Evolutionary conservation across 2,888 invertebrate genomes (phyloP).

Genomic region (Trilocha varians): DNA sequence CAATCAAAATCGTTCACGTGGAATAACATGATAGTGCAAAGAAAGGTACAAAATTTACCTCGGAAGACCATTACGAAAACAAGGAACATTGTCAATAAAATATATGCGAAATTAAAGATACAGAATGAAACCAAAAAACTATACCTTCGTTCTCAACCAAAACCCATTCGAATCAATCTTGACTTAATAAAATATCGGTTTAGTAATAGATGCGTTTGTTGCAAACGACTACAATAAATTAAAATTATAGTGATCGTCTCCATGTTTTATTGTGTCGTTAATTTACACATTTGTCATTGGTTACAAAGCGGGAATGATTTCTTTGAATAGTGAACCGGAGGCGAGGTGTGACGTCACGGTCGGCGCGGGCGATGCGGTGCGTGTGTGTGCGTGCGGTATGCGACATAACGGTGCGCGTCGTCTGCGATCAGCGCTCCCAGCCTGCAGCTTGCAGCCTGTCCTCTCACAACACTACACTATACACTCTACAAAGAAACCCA

Average conservation of each 20-base stretch:
- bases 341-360: conserved; percentile 26
- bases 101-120: no score
- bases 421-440: conserved; percentile 41
- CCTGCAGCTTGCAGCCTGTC: conserved; percentile 22
- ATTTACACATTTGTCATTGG: neutral
- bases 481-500: conserved; percentile 60
- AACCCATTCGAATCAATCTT: no score
- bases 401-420: conserved; percentile 41
- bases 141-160: no score
- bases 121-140: no score
- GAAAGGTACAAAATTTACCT: no score
- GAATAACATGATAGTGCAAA: no score
- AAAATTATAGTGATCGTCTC: conserved; percentile 15
- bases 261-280: conserved; percentile 19
- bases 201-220: neutral
- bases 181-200: neutral
- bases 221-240: neutral
- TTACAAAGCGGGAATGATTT: neutral
- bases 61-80: no score
- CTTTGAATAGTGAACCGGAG: conserved; percentile 10
- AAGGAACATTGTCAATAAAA: no score
- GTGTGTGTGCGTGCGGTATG: conserved; percentile 20
- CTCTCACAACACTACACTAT: conserved; percentile 40
- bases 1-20: no score
- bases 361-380: conserved; percentile 34